A percentile compares a stretch with the other conserved stretches of the same genome.
Conservation (phyloP, 2,113 vertebrate genomes). For the Bolborhynchus lineola region DNA sequence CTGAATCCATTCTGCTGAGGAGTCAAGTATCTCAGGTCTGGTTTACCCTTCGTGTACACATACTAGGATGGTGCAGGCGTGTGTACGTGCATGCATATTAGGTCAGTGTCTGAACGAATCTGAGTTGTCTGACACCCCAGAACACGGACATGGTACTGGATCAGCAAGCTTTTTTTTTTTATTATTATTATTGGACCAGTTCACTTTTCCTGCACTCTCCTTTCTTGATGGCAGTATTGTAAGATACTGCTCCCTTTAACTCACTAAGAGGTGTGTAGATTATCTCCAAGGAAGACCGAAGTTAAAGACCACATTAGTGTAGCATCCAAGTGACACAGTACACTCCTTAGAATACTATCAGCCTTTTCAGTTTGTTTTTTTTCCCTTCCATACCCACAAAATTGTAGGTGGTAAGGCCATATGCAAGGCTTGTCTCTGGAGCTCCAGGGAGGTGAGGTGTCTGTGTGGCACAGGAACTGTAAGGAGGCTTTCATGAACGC, state of each 20-base stretch:
- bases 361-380: neutral
- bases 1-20: neutral
- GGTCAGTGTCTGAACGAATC: neutral
- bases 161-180: neutral
- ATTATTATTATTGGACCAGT: fast-evolving
- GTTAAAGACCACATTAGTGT: neutral
- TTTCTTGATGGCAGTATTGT: neutral
- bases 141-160: neutral
- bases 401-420: neutral
- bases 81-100: fast-evolving
- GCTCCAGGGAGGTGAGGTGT: neutral
- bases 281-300: neutral
- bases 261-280: neutral
- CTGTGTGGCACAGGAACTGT: fast-evolving
- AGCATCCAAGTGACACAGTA: neutral
- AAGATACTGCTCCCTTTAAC: neutral
- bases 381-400: neutral
- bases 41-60: neutral
- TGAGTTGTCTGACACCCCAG: neutral
- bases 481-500: neutral
- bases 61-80: neutral
- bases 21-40: neutral
- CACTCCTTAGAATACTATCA: neutral
- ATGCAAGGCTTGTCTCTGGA: neutral
- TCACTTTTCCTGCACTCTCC: neutral